phyloP scores from a whole-genome alignment of 2,113 vertebrate genomes.

The Saccopteryx leptura region DNA sequence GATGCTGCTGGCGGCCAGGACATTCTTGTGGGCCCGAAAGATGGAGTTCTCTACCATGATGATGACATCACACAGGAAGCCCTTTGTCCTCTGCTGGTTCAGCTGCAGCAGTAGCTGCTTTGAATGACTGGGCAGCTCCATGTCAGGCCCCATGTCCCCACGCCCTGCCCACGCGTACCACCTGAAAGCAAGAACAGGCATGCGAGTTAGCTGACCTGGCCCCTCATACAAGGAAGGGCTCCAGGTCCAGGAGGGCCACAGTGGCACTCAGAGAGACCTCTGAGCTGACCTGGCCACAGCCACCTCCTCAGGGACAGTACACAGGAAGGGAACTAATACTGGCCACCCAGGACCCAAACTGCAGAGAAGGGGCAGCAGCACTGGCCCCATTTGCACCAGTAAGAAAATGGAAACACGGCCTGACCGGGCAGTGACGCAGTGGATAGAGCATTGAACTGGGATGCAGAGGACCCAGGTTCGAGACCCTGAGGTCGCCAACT shows the following conservation, averaged over 20 bases:
- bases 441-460: no score
- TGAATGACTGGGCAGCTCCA: conserved; percentile 99
- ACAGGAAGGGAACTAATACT: neutral
- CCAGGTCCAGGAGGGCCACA: neutral
- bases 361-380: neutral
- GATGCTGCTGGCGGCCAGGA: conserved; percentile 98
- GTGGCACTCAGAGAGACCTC: neutral
- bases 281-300: neutral
- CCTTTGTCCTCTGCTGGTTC: conserved; percentile 99
- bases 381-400: neutral
- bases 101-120: conserved; percentile 99
- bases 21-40: conserved; percentile 98
- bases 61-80: conserved; percentile 99
- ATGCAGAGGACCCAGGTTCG: no score
- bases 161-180: conserved; percentile 91
- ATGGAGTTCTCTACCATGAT: conserved; percentile 99
- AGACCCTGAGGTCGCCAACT: no score
- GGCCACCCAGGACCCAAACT: neutral
- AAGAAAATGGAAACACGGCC: neutral
- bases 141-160: conserved; percentile 94
- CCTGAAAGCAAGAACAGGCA: conserved; percentile 89
- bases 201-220: neutral
- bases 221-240: neutral
- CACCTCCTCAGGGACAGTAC: neutral
- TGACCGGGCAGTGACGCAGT: no score